phyloP scores from a whole-genome alignment of 1,140 invertebrate genomes.

The Heliconius eleuchia region DNA sequence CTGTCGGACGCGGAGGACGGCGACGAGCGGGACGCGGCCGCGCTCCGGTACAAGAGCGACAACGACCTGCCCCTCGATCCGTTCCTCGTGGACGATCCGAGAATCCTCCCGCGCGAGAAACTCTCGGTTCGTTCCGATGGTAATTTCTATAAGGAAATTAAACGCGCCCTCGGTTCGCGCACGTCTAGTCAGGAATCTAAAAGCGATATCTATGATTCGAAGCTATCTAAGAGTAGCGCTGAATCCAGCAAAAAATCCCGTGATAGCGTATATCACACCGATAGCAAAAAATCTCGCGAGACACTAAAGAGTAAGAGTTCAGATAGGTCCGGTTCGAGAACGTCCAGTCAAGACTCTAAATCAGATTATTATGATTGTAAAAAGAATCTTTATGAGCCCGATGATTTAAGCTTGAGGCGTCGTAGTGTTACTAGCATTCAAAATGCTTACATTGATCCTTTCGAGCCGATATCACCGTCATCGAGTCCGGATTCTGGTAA shows the following conservation, averaged over 20 bases:
- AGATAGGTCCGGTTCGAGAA: constrained; percentile 80
- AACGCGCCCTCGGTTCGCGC: constrained; percentile 82
- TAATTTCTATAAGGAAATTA: constrained; percentile 85
- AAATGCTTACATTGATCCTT: constrained; percentile 71
- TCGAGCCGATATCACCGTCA: constrained; percentile 81
- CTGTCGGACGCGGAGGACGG: constrained; percentile 73
- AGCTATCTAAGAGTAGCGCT: constrained; percentile 83
- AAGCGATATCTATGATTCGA: constrained; percentile 85
- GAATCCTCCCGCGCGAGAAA: constrained; percentile 85
- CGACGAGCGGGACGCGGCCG: constrained; percentile 57
- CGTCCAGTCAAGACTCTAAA: constrained; percentile 86
- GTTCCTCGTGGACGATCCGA: constrained; percentile 85
- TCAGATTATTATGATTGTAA: constrained; percentile 81
- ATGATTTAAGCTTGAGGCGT: constrained; percentile 59
- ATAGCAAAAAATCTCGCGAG: constrained; percentile 84
- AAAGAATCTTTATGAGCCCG: constrained; percentile 72
- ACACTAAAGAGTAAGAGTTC: constrained; percentile 83
- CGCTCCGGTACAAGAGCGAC: constrained; percentile 83
- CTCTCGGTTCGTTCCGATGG: constrained; percentile 86
- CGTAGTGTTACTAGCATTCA: constrained; percentile 67
- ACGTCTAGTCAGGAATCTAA: constrained; percentile 86
- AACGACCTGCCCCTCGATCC: constrained; percentile 83
- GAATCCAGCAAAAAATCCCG: constrained; percentile 84
- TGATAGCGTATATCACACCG: constrained; percentile 84
- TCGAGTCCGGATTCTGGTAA: constrained; percentile 86